These are phyloP conservation scores for Neolamprologus tretocephalus DNA, from an alignment of 2,113 vertebrate species.

Conservation along the genomic window DNA sequence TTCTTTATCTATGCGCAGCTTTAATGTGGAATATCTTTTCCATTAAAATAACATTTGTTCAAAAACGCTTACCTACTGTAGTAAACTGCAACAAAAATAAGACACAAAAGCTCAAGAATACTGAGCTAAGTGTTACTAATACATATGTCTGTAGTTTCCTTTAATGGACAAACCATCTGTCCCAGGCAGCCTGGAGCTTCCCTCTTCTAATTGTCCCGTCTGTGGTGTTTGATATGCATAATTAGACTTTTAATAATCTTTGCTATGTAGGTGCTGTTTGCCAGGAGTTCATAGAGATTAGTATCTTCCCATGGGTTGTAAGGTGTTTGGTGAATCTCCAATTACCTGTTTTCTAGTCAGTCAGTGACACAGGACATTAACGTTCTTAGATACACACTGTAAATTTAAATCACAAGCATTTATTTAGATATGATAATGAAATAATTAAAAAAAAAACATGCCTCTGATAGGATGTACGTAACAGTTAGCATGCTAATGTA, in stretches of 20 bases:
- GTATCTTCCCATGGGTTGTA: not conserved
- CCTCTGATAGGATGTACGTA: not conserved
- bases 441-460: not conserved
- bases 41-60: not conserved
- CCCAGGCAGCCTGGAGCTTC: constrained; percentile 45
- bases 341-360: not conserved
- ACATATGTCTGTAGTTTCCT: constrained; percentile 34
- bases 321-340: not conserved
- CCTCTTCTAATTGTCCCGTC: constrained; percentile 58
- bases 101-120: not conserved
- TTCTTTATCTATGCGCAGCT: not conserved
- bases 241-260: constrained; percentile 71
- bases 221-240: constrained; percentile 66
- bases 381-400: not conserved
- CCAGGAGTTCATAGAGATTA: constrained; percentile 16
- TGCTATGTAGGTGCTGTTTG: constrained; percentile 62
- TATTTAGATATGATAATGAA: not conserved
- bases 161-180: constrained; percentile 58
- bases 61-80: not conserved
- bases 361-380: not conserved
- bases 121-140: constrained; percentile 26
- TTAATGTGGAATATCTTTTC: not conserved
- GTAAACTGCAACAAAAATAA: not conserved
- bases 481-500: not conserved
- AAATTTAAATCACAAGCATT: not conserved